A percentile compares a stretch with the other conserved stretches of the same genome.
These are phyloP conservation scores for Falco punctatus DNA, from an alignment of 2,113 vertebrate genomes.

Conservation along the genomic window DNA sequence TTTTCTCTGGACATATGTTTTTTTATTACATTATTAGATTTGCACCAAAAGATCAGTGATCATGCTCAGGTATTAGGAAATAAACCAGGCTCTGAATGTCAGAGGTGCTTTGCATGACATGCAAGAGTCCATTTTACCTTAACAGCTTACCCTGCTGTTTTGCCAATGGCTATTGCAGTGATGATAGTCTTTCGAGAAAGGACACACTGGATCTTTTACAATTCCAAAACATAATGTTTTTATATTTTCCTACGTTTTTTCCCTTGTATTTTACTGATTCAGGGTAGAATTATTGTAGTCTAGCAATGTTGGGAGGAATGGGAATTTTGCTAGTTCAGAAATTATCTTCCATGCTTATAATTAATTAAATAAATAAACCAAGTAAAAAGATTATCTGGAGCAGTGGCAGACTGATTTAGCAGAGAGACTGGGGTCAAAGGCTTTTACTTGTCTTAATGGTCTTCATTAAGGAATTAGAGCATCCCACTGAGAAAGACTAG, in stretches of 20 bases:
- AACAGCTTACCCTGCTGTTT: background rate
- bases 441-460: slow-evolving; percentile 72
- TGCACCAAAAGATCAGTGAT: slow-evolving; percentile 12
- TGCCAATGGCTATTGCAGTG: background rate
- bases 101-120: background rate
- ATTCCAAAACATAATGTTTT: background rate
- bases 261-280: background rate
- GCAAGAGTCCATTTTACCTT: slow-evolving; percentile 18
- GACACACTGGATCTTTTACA: background rate
- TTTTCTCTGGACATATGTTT: slow-evolving; percentile 8
- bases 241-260: background rate
- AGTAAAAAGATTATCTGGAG: background rate
- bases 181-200: slow-evolving; percentile 12
- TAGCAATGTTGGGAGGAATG: background rate
- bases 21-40: slow-evolving; percentile 45
- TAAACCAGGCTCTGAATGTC: slow-evolving; percentile 35
- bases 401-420: slow-evolving; percentile 60
- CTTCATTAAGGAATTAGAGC: slow-evolving; percentile 58
- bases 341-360: slow-evolving; percentile 21
- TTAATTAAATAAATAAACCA: background rate
- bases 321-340: slow-evolving; percentile 57
- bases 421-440: background rate
- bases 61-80: background rate
- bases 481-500: slow-evolving; percentile 60
- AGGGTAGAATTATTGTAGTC: background rate